Conservation (phyloP, 2,113 vertebrate genomes). For the Catagonus wagneri region DNA sequence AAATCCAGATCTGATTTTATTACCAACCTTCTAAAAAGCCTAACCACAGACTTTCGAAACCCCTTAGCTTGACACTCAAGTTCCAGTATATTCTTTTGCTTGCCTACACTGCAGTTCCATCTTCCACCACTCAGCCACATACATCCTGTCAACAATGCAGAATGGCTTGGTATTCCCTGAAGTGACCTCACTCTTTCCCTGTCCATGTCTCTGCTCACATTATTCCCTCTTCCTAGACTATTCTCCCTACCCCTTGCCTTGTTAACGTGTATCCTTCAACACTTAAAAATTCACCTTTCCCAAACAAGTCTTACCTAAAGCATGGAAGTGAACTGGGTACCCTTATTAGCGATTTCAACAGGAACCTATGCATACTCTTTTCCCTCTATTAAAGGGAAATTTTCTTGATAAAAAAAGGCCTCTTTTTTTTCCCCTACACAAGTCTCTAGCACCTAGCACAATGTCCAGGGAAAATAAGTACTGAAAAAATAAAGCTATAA, state of each 20-base stretch:
- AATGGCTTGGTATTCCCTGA: neutral
- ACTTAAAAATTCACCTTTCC: neutral
- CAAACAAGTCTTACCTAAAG: neutral
- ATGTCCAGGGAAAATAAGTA: neutral
- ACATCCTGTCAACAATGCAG: neutral
- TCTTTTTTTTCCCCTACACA: neutral
- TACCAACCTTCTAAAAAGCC: neutral
- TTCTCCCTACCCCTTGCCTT: neutral
- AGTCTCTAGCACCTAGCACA: neutral
- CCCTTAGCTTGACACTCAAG: neutral
- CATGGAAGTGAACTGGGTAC: neutral
- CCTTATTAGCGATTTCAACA: neutral
- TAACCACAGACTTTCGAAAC: neutral
- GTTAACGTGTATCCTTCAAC: neutral
- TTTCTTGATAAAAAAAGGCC: neutral
- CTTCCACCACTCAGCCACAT: too few species aligned
- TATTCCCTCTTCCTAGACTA: neutral
- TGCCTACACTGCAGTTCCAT: neutral
- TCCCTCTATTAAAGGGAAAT: neutral
- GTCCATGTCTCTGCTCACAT: neutral
- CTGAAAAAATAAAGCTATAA: neutral
- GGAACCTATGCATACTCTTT: neutral
- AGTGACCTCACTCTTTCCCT: neutral
- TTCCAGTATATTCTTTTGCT: neutral
- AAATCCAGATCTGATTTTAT: conserved; percentile 21